Conservation (phyloP, 2,113 vertebrate genomes). For the Rhinogobius similis region DNA sequence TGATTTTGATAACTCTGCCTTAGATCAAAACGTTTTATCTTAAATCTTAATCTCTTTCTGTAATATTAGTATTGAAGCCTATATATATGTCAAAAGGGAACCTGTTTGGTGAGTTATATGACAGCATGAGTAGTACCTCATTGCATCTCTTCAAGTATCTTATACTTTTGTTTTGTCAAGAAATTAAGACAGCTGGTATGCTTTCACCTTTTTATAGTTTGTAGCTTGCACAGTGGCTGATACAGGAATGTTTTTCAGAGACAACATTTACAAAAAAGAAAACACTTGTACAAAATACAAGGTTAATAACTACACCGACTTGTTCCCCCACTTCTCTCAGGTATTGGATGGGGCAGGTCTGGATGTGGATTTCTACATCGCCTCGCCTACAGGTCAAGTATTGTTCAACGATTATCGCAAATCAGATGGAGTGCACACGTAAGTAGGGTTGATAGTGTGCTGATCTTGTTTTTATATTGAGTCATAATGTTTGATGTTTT, state of each 20-base stretch:
- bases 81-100: slow-evolving; percentile 3
- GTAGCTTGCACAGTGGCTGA: not conserved
- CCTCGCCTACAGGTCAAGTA: slow-evolving; percentile 85
- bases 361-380: slow-evolving; percentile 91
- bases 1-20: not conserved
- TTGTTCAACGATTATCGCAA: slow-evolving; percentile 89
- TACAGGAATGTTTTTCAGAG: not conserved
- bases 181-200: too few species aligned
- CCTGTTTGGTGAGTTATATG: slow-evolving; percentile 24
- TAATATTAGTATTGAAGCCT: not conserved
- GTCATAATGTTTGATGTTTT: not conserved
- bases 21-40: not conserved
- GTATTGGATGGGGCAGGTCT: slow-evolving; percentile 93
- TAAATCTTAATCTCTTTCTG: not conserved
- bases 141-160: too few species aligned
- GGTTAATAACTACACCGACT: not conserved
- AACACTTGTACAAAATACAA: not conserved
- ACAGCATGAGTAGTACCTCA: not conserved
- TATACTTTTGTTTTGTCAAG: too few species aligned
- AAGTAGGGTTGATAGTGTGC: slow-evolving; percentile 54
- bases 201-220: not conserved
- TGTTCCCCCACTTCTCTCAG: slow-evolving; percentile 61
- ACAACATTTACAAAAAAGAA: not conserved
- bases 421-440: slow-evolving; percentile 97
- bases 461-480: slow-evolving; percentile 27